Conservation (phyloP, 2,113 vertebrate genomes). For the Semnopithecus entellus region DNA sequence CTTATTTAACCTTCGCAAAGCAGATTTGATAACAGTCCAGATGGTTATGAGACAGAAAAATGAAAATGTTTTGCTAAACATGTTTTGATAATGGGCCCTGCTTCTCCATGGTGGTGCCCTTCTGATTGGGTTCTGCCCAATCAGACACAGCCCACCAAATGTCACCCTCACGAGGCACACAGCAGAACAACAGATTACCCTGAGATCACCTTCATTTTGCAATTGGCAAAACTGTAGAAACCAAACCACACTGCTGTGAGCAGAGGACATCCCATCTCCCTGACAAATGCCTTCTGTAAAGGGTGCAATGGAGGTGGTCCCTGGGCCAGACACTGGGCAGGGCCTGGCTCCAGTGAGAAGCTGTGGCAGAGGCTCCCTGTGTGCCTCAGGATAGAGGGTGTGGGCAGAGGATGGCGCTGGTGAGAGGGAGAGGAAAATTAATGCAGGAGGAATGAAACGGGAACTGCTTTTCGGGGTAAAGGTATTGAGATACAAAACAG, state of each 20-base stretch:
- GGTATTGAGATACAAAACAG: background rate
- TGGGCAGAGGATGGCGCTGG: accelerated
- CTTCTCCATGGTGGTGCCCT: background rate
- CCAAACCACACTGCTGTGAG: accelerated
- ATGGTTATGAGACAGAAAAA: conserved; percentile 51
- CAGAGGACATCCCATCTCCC: accelerated
- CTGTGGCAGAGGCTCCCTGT: background rate
- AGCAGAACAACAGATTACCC: background rate
- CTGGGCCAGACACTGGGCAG: background rate
- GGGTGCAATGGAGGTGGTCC: accelerated
- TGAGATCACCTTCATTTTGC: background rate
- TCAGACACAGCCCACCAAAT: accelerated
- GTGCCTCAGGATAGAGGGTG: accelerated
- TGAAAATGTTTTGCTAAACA: background rate
- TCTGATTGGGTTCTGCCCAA: background rate
- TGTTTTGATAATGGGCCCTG: background rate
- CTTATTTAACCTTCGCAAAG: conserved; percentile 18
- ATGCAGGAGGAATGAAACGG: accelerated
- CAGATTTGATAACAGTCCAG: background rate
- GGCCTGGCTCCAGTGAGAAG: no score
- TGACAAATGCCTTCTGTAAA: background rate
- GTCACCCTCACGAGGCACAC: background rate
- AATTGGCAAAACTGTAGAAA: background rate
- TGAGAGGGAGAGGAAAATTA: background rate
- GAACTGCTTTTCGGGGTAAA: background rate